Percentiles rank a stretch among this genome's conserved stretches.
These are phyloP conservation scores for Ctenopoma multispine DNA, from an alignment of 2,797 vertebrate species.

Conservation along the genomic window DNA sequence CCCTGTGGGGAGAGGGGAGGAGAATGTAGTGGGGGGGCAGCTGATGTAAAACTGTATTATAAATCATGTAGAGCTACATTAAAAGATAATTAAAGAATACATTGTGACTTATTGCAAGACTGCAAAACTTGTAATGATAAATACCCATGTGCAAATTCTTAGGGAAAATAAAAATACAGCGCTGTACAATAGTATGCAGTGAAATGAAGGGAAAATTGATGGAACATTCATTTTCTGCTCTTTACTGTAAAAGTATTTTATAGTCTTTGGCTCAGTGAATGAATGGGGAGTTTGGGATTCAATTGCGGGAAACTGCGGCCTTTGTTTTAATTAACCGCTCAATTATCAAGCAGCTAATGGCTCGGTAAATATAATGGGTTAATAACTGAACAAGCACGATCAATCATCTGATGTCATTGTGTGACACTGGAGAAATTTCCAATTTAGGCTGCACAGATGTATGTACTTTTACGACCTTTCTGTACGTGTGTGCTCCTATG, in stretches of 20 bases:
- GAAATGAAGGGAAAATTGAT: background rate
- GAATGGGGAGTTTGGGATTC: constrained; percentile 31
- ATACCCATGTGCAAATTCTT: constrained; percentile 1
- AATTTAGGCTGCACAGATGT: constrained; percentile 6
- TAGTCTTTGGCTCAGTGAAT: constrained; percentile 17
- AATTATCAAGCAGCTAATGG: constrained; percentile 66
- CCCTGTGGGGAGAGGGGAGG: constrained; percentile 42
- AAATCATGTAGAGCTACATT: constrained; percentile 21
- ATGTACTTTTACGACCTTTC: background rate
- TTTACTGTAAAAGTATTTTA: constrained; percentile 18
- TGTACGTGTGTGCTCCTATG: background rate
- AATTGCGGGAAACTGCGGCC: constrained; percentile 43
- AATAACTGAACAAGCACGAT: constrained; percentile 60
- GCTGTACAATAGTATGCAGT: background rate
- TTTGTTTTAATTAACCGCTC: constrained; percentile 72
- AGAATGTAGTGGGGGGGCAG: background rate
- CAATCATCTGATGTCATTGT: constrained; percentile 70
- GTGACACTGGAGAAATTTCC: constrained; percentile 38
- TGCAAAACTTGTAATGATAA: constrained; percentile 14
- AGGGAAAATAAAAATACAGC: background rate
- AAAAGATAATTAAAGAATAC: constrained; percentile 32
- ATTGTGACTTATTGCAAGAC: constrained; percentile 29
- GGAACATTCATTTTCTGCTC: constrained; percentile 12
- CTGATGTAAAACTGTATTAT: constrained; percentile 8
- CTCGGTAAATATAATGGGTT: constrained; percentile 64